Conservation (phyloP, 2,888 invertebrate genomes). For the Aphodius granarius region DNA sequence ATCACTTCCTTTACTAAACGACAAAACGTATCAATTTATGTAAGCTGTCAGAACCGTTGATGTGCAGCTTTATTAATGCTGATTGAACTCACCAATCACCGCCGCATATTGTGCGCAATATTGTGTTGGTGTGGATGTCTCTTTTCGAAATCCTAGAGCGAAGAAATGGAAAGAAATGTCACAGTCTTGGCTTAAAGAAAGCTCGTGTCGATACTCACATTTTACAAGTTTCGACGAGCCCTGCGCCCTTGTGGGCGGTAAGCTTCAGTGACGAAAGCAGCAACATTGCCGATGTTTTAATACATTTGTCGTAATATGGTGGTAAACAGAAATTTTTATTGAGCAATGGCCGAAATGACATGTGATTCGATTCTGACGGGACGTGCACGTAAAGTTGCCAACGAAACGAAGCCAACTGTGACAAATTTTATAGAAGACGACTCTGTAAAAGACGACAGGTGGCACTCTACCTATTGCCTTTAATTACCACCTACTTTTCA, state of each 20-base stretch:
- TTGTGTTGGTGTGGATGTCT: neutral
- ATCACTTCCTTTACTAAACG: conserved; percentile 20
- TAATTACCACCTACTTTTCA: no score
- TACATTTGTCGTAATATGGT: neutral
- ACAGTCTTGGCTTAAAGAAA: neutral
- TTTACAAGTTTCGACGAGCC: conserved; percentile 2
- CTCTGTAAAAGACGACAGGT: no score
- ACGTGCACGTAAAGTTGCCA: neutral
- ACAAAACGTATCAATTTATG: neutral
- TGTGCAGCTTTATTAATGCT: neutral
- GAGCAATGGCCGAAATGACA: neutral
- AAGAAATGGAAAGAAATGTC: neutral
- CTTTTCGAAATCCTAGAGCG: neutral
- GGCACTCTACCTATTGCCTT: no score
- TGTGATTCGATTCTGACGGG: neutral
- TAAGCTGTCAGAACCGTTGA: neutral
- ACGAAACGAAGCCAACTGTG: conserved; percentile 1
- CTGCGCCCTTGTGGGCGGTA: neutral
- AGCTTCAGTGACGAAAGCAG: neutral
- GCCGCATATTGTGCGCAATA: neutral
- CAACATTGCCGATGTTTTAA: neutral
- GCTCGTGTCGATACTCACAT: neutral
- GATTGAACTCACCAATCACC: neutral
- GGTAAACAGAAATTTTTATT: neutral
- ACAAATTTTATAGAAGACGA: neutral